These are phyloP conservation scores for Ptilorrhoa leucosticta DNA, from an alignment of 2,113 vertebrate species.

Conservation along the genomic window DNA sequence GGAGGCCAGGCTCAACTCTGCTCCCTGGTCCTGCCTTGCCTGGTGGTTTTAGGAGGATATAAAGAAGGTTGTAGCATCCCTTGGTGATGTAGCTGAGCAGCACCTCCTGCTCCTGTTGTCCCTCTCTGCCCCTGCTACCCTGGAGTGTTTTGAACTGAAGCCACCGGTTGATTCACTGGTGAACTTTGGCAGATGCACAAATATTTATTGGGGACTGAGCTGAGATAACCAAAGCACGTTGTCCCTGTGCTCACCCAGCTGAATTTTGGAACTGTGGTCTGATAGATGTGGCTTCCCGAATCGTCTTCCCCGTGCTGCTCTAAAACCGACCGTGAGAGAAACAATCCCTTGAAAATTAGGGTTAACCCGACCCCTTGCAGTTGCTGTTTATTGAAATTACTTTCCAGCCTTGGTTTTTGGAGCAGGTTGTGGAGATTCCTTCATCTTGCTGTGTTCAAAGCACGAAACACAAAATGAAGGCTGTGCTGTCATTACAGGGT, in stretches of 20 bases:
- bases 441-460: slow-evolving; percentile 10
- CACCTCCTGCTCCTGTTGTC: accelerated
- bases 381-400: not conserved
- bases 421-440: not conserved
- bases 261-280: not conserved
- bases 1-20: not conserved
- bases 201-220: not conserved
- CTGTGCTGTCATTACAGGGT: slow-evolving; percentile 31
- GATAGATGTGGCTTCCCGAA: not conserved
- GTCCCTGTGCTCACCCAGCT: not conserved
- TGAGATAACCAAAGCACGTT: not conserved
- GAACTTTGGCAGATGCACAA: slow-evolving; percentile 32
- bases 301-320: accelerated
- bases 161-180: not conserved
- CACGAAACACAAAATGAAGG: not conserved
- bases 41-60: not conserved
- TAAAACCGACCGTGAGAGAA: accelerated
- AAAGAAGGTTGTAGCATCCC: not conserved
- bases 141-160: not conserved
- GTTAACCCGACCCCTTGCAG: not conserved
- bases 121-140: not conserved
- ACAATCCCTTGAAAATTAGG: not conserved
- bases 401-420: not conserved
- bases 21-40: not conserved
- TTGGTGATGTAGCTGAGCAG: not conserved